phyloP scores from a whole-genome alignment of 2,113 vertebrate genomes.

The Toxostoma redivivum region DNA sequence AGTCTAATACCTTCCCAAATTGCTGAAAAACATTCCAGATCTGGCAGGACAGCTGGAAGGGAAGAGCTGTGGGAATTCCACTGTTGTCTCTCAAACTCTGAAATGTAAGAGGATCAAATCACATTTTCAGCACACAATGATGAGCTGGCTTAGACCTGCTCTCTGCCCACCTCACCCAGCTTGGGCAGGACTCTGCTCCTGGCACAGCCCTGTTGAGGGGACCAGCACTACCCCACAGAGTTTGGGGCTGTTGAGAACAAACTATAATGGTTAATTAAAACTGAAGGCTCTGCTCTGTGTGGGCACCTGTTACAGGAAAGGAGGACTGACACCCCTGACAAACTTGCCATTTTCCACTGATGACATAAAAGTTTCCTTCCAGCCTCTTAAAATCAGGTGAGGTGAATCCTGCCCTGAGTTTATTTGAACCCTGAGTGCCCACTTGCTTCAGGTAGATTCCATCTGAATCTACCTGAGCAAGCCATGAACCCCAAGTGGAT shows the following conservation, averaged over 20 bases:
- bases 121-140: neutral
- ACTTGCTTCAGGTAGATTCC: neutral
- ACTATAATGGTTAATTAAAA: neutral
- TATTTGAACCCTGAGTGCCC: neutral
- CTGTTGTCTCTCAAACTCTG: neutral
- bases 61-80: neutral
- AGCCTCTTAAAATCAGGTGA: neutral
- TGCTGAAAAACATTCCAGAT: constrained; percentile 1
- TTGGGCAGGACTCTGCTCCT: neutral
- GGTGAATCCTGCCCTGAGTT: neutral
- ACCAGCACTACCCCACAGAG: neutral
- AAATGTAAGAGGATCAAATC: neutral
- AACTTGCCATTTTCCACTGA: neutral
- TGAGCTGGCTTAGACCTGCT: neutral
- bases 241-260: neutral
- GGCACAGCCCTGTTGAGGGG: neutral
- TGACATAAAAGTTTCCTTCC: neutral
- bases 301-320: neutral
- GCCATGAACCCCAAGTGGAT: neutral
- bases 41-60: neutral
- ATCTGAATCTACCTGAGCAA: neutral
- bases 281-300: neutral
- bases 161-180: neutral
- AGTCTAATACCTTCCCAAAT: constrained; percentile 27
- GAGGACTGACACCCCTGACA: neutral